These are phyloP conservation scores for Hydrochoerus hydrochaeris DNA, from an alignment of 2,113 vertebrate species.

Conservation along the genomic window DNA sequence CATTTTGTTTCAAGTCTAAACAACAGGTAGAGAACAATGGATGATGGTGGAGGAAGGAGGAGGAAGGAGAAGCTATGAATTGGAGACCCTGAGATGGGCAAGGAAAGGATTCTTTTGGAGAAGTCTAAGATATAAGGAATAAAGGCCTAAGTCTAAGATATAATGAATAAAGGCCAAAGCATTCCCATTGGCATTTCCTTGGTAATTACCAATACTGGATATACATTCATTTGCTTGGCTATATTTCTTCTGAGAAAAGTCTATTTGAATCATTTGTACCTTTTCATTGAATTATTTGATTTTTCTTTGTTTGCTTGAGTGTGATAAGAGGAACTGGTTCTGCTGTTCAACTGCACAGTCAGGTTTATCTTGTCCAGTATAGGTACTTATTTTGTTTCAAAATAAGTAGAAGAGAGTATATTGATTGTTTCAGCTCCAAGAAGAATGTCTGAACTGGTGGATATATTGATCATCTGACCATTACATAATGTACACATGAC, in stretches of 20 bases:
- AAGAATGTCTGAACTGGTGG: neutral
- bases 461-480: neutral
- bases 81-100: no score
- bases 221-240: neutral
- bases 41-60: no score
- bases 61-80: neutral
- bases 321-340: neutral
- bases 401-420: neutral
- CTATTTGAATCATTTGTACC: neutral
- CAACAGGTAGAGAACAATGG: neutral
- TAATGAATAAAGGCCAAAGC: accelerated
- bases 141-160: no score
- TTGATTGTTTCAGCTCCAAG: no score
- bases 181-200: neutral
- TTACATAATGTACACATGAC: neutral
- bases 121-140: neutral
- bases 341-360: neutral
- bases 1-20: neutral
- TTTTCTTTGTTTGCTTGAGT: neutral
- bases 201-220: neutral
- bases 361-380: neutral
- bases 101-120: neutral
- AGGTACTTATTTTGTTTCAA: neutral
- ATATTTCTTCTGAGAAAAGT: neutral
- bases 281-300: neutral